Evolutionary conservation across 92 coral and sea anemone species (phyloP).

Genomic region (Porites evermanni): DNA sequence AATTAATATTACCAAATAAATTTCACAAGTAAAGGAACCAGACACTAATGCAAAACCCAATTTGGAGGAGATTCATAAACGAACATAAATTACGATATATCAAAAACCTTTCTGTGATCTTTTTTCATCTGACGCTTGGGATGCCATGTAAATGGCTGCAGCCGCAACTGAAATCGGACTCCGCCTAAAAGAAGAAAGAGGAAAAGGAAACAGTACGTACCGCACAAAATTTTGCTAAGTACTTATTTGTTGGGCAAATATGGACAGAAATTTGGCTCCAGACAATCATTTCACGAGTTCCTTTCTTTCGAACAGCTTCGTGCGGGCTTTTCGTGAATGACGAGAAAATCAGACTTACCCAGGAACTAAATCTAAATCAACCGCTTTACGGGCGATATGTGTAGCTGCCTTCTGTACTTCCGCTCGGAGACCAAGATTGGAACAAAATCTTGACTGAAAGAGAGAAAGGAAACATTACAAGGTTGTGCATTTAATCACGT

Average conservation of each 20-base stretch:
- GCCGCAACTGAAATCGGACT: constrained; percentile 99
- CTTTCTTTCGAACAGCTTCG: too few relatives aligned
- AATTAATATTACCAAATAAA: too few relatives aligned
- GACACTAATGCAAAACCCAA: too few relatives aligned
- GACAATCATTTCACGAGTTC: too few relatives aligned
- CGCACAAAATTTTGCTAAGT: too few relatives aligned
- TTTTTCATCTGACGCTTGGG: constrained; percentile 95
- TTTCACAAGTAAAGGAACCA: too few relatives aligned
- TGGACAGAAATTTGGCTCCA: too few relatives aligned
- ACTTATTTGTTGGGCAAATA: too few relatives aligned
- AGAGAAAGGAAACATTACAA: not conserved
- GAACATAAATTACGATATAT: too few relatives aligned
- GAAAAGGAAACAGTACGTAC: too few relatives aligned
- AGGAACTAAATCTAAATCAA: constrained; percentile 95
- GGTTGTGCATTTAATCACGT: too few relatives aligned
- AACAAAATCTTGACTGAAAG: constrained; percentile 95
- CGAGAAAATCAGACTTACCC: constrained; percentile 69
- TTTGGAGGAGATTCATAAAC: too few relatives aligned
- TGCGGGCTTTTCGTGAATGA: not conserved
- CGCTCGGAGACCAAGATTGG: constrained; percentile 88
- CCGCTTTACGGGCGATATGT: constrained; percentile 97
- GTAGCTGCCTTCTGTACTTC: constrained; percentile 95
- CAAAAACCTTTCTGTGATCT: constrained; percentile 91
- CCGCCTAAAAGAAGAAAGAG: constrained; percentile 68
- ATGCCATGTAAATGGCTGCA: constrained; percentile 98